Conservation (phyloP, 1,140 invertebrate genomes). For the Sinella curviseta region DNA sequence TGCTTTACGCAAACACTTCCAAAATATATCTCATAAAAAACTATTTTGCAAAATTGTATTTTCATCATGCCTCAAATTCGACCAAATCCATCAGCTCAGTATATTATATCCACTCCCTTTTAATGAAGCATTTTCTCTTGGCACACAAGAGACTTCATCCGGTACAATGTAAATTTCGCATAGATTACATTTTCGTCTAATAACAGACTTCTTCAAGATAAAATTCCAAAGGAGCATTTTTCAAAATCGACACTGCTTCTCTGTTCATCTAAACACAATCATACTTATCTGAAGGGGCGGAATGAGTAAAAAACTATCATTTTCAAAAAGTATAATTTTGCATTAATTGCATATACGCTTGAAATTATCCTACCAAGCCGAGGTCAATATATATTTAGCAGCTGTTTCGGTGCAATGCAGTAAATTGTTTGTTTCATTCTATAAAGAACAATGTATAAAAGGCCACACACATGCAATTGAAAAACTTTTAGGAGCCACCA, state of each 20-base stretch:
- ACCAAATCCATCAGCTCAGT: no score
- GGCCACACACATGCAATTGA: slow-evolving; percentile 8
- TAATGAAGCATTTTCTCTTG: not conserved
- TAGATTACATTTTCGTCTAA: no score
- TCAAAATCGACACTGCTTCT: not conserved
- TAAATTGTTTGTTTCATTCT: not conserved
- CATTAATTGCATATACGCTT: slow-evolving; percentile 5
- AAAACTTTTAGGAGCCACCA: not conserved
- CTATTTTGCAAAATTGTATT: no score
- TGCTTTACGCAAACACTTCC: no score
- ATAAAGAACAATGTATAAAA: not conserved
- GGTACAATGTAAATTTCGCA: no score
- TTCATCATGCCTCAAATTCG: no score
- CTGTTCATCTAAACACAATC: no score
- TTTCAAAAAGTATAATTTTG: slow-evolving; percentile 9
- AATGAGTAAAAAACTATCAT: not conserved
- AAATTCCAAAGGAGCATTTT: not conserved
- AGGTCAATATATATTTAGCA: not conserved
- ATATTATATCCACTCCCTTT: no score
- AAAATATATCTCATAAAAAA: no score
- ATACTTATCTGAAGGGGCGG: no score
- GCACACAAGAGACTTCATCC: no score
- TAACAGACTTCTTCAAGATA: no score
- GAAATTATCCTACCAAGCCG: not conserved
- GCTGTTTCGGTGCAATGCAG: not conserved